Evolutionary conservation across 2,113 vertebrate species (phyloP).

Genomic region (Oreochromis niloticus): DNA sequence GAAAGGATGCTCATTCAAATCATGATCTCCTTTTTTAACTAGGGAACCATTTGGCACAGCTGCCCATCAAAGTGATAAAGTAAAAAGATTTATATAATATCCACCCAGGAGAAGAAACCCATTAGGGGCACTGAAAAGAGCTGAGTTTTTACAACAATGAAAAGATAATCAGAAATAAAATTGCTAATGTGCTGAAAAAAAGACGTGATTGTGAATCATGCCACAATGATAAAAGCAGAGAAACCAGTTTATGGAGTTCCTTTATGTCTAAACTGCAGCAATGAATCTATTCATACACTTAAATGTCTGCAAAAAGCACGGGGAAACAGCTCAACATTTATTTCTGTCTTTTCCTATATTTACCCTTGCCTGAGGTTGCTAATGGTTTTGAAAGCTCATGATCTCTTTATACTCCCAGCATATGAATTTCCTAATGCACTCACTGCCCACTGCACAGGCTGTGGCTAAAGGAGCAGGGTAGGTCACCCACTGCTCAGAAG

Average conservation of each 20-base stretch:
- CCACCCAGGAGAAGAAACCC: background rate
- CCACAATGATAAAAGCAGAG: background rate
- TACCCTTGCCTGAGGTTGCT: background rate
- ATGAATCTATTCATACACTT: background rate
- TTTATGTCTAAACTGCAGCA: background rate
- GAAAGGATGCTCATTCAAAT: background rate
- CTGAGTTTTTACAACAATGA: background rate
- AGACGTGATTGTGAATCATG: background rate
- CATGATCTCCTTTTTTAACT: background rate
- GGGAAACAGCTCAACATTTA: background rate
- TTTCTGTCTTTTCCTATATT: background rate
- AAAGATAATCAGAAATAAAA: background rate
- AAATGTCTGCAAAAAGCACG: background rate
- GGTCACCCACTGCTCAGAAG: background rate
- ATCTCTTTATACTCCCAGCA: background rate
- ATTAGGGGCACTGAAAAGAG: background rate
- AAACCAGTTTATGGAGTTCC: background rate
- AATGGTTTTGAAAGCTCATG: background rate
- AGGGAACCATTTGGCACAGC: background rate
- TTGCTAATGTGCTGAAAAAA: background rate
- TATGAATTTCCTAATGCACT: background rate
- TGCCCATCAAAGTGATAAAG: conserved; percentile 10
- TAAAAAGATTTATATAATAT: background rate
- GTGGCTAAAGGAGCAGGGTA: background rate
- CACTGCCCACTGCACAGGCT: background rate